phyloP scores from a whole-genome alignment of 2,888 invertebrate genomes.

The Hetaerina titia region DNA sequence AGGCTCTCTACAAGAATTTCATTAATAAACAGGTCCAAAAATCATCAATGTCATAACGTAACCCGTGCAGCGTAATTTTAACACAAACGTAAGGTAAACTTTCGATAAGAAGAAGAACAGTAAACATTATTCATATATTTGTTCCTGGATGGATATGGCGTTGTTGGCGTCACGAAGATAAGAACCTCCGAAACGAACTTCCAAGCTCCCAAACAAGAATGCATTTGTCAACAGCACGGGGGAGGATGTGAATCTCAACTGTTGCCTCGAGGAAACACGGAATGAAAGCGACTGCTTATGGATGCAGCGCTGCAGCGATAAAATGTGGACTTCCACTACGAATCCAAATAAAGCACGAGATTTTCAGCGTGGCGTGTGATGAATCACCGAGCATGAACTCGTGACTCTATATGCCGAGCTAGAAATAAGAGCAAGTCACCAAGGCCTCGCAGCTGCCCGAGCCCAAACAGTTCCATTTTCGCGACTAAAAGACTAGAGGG shows the following conservation, averaged over 20 bases:
- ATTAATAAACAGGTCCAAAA: too few relatives aligned
- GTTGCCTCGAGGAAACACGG: background rate
- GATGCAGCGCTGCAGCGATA: slow-evolving; percentile 7
- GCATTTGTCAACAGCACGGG: background rate
- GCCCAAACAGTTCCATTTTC: background rate
- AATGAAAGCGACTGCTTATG: background rate
- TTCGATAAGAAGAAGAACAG: too few relatives aligned
- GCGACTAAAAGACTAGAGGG: background rate
- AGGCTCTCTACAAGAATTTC: too few relatives aligned
- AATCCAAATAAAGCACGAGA: slow-evolving; percentile 15
- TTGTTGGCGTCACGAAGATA: too few relatives aligned
- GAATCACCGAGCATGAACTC: background rate
- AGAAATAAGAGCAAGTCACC: slow-evolving; percentile 12
- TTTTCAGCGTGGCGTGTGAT: background rate
- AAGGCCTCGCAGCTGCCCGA: background rate
- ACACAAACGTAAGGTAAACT: too few relatives aligned
- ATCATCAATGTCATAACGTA: too few relatives aligned
- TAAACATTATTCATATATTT: too few relatives aligned
- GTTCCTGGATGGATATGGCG: too few relatives aligned
- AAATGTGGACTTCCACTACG: background rate
- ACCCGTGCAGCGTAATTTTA: too few relatives aligned
- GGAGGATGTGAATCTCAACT: background rate
- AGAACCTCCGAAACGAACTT: background rate
- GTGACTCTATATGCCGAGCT: background rate
- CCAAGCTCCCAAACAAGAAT: background rate